Evolutionary conservation across 37 sponge, comb jelly and placozoan species (phyloP).

Genomic region (Aplysina aerophoba): DNA sequence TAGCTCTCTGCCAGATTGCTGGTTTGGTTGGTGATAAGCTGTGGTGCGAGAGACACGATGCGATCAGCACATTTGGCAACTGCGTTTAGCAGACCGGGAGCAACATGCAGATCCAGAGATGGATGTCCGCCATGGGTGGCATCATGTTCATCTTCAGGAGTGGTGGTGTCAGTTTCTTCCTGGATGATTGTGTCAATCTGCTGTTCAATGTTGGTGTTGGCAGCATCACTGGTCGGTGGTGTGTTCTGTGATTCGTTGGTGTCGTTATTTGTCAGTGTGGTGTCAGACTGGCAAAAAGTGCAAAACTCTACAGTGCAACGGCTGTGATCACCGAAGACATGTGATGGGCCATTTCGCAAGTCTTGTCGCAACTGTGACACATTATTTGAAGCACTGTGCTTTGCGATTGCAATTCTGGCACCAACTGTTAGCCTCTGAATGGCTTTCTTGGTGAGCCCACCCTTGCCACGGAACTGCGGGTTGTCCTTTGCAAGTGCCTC

Average conservation of each 20-base stretch:
- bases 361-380: conserved; percentile 24
- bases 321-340: conserved; percentile 52
- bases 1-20: conserved; percentile 16
- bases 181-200: background rate
- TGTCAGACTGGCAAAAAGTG: background rate
- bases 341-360: conserved; percentile 48
- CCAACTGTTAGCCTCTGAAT: conserved; percentile 10
- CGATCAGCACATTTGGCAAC: background rate
- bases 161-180: background rate
- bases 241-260: background rate
- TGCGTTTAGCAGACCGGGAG: background rate
- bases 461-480: conserved; percentile 35
- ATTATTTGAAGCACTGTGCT: background rate
- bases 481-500: conserved; percentile 48
- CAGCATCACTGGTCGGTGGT: conserved; percentile 1
- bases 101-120: background rate
- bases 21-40: background rate
- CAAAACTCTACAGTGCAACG: conserved; percentile 49
- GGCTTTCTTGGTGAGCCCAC: conserved; percentile 48
- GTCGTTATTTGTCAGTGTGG: background rate
- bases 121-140: conserved; percentile 18
- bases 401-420: background rate
- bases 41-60: background rate
- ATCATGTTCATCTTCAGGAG: background rate
- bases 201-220: background rate